A percentile compares a stretch with the other conserved stretches of the same genome.
Conservation (phyloP, 2,888 invertebrate species). For the Habrosyne pyritoides region DNA sequence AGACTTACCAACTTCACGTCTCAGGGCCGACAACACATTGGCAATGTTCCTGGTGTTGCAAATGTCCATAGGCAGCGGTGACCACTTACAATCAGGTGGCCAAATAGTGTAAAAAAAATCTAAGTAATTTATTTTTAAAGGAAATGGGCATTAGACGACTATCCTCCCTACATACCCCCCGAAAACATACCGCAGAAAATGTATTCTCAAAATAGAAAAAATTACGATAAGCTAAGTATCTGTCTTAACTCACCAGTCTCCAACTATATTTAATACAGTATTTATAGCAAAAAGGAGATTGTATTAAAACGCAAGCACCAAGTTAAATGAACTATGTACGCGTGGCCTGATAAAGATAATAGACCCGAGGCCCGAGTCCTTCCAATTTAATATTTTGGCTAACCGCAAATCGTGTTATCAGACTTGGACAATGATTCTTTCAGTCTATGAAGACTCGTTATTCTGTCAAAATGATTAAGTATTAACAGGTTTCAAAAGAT, state of each 20-base stretch:
- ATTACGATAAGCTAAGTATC: too few relatives aligned
- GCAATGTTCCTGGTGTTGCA: too few relatives aligned
- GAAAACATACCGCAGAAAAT: too few relatives aligned
- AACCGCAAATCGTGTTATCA: constrained; percentile 12
- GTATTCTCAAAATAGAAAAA: too few relatives aligned
- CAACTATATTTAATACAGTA: neutral
- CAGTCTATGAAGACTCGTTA: neutral
- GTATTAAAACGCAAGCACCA: constrained; percentile 21
- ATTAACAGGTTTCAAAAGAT: neutral
- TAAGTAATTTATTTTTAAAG: too few relatives aligned
- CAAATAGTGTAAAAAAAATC: too few relatives aligned
- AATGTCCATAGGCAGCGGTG: too few relatives aligned
- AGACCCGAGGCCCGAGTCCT: constrained; percentile 8
- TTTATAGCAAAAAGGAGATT: neutral
- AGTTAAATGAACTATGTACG: constrained; percentile 24
- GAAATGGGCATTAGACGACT: too few relatives aligned
- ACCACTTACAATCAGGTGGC: too few relatives aligned
- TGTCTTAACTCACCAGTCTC: neutral
- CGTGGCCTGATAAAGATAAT: constrained; percentile 20
- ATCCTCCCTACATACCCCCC: too few relatives aligned
- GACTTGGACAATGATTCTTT: constrained; percentile 15
- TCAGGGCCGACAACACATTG: too few relatives aligned
- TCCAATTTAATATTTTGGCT: constrained; percentile 16
- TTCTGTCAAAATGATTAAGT: neutral
- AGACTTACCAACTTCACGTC: too few relatives aligned